These are phyloP conservation scores for Bostrychus sinensis DNA, from an alignment of 2,113 vertebrate genomes.

Conservation along the genomic window DNA sequence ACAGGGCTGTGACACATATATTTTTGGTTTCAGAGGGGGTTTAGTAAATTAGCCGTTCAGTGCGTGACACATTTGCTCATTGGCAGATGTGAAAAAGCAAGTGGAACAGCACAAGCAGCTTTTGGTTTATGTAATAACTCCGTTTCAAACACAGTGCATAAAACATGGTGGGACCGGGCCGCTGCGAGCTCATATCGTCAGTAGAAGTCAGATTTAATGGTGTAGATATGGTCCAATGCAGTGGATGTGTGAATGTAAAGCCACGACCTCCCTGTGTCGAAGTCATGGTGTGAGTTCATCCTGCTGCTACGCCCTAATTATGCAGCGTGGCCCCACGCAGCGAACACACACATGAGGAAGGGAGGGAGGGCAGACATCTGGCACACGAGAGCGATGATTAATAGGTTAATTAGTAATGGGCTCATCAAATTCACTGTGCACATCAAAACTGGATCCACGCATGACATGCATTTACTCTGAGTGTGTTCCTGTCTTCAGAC, in stretches of 20 bases:
- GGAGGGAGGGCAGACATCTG: slow-evolving; percentile 67
- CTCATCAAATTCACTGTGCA: slow-evolving; percentile 64
- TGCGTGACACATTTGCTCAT: slow-evolving; percentile 3
- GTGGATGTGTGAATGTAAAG: slow-evolving; percentile 30
- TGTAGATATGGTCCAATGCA: background rate
- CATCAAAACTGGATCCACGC: slow-evolving; percentile 57
- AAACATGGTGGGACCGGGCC: background rate
- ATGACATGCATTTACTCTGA: slow-evolving; percentile 32
- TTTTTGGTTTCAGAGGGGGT: background rate
- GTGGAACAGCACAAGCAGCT: background rate
- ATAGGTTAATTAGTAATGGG: slow-evolving; percentile 74
- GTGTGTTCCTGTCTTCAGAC: slow-evolving; percentile 19
- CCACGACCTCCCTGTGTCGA: slow-evolving; percentile 42
- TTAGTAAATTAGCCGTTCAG: background rate
- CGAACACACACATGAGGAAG: slow-evolving; percentile 12
- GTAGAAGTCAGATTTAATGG: background rate
- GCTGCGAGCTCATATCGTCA: background rate
- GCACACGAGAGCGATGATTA: slow-evolving; percentile 70
- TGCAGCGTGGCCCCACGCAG: slow-evolving; percentile 48
- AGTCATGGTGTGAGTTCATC: slow-evolving; percentile 40
- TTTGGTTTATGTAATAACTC: background rate
- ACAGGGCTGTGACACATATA: slow-evolving; percentile 1
- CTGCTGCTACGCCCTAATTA: slow-evolving; percentile 57
- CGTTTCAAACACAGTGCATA: background rate
- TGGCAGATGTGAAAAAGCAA: background rate